Evolutionary conservation across 2,888 invertebrate species (phyloP).

Genomic region (Smittia aterrima): DNA sequence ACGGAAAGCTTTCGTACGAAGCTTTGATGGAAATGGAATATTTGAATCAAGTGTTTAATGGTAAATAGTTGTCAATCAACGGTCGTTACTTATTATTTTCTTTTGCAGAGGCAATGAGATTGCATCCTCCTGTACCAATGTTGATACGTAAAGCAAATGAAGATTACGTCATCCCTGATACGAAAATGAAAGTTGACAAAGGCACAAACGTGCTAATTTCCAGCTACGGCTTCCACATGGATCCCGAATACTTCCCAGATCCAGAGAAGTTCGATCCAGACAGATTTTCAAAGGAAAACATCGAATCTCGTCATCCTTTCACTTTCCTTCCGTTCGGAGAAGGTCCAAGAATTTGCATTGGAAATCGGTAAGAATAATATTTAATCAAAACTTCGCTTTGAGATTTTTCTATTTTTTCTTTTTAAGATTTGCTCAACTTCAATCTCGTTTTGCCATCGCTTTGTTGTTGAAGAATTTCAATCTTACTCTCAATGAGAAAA

Average conservation of each 20-base stretch:
- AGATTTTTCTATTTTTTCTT: no score
- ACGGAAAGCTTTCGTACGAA: constrained; percentile 49
- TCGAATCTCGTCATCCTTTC: not conserved
- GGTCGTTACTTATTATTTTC: not conserved
- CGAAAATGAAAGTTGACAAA: constrained; percentile 53
- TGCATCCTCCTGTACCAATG: constrained; percentile 54
- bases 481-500: constrained; percentile 44
- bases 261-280: constrained; percentile 52
- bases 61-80: not conserved
- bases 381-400: not conserved
- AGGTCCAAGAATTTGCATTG: constrained; percentile 16
- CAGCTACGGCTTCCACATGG: constrained; percentile 49
- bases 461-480: constrained; percentile 4
- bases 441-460: constrained; percentile 4
- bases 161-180: constrained; percentile 53
- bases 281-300: constrained; percentile 52
- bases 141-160: constrained; percentile 52
- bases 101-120: not conserved
- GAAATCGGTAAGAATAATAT: constrained; percentile 7
- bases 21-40: constrained; percentile 52
- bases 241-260: constrained; percentile 52
- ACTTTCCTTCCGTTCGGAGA: constrained; percentile 26
- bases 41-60: constrained; percentile 48
- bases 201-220: constrained; percentile 49
- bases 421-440: constrained; percentile 7